Conservation (phyloP, 2,888 invertebrate species). For the Meiosimyza platycephala region DNA sequence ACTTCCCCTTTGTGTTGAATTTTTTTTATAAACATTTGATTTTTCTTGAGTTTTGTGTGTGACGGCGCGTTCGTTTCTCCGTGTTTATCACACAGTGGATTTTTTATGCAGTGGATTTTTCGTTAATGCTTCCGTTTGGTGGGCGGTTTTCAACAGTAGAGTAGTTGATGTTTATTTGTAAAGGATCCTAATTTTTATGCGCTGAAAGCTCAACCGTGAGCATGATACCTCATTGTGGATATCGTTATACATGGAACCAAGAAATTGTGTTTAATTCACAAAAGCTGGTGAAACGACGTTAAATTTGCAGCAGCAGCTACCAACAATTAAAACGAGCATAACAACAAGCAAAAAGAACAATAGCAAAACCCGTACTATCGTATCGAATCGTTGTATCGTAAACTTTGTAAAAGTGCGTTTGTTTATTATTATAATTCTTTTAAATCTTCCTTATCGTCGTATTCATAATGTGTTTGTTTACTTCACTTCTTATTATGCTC, state of each 20-base stretch:
- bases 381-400: too few species aligned
- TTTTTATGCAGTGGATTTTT: not conserved
- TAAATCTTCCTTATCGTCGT: not conserved
- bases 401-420: conserved; percentile 8
- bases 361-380: conserved; percentile 1
- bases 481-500: not conserved
- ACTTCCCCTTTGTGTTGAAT: too few species aligned
- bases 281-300: conserved; percentile 93
- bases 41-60: not conserved
- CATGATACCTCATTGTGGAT: conserved; percentile 75
- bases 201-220: conserved; percentile 60
- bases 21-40: not conserved
- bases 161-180: conserved; percentile 1
- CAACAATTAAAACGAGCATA: conserved; percentile 35
- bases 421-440: conserved; percentile 28
- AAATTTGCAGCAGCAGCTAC: conserved; percentile 64
- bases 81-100: not conserved
- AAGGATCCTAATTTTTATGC: not conserved
- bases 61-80: not conserved
- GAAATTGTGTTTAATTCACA: conserved; percentile 94
- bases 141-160: not conserved
- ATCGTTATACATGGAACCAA: conserved; percentile 92
- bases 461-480: not conserved
- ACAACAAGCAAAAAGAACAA: conserved; percentile 21
- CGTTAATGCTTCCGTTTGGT: not conserved